These are phyloP conservation scores for Lepidothrix coronata DNA, from an alignment of 2,113 vertebrate species.

Conservation along the genomic window DNA sequence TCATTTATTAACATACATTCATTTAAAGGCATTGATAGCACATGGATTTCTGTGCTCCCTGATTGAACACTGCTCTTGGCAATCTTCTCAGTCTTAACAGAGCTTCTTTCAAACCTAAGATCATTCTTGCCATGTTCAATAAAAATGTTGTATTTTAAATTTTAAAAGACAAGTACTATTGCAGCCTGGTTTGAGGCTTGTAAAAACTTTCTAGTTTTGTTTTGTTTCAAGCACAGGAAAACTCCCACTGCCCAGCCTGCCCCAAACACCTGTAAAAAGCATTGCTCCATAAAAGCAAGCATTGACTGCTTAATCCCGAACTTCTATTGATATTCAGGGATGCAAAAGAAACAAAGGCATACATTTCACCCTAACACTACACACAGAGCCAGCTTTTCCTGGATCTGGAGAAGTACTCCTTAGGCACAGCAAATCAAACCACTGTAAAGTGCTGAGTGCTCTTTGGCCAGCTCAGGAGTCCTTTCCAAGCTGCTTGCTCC, in stretches of 20 bases:
- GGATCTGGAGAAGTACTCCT: background rate
- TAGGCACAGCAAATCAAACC: background rate
- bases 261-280: background rate
- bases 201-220: background rate
- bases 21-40: background rate
- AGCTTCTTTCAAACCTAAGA: background rate
- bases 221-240: background rate
- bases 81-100: background rate
- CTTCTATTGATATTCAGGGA: slow-evolving; percentile 18
- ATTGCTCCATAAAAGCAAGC: background rate
- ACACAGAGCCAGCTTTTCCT: background rate
- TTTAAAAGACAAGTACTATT: background rate
- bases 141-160: background rate
- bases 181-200: background rate
- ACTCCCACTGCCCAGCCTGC: background rate
- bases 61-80: background rate
- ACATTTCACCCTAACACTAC: background rate
- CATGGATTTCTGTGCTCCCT: background rate
- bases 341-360: background rate
- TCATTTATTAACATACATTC: background rate
- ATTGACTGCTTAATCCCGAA: background rate
- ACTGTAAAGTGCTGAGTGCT: background rate
- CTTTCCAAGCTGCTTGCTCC: background rate
- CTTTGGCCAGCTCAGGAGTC: background rate
- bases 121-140: background rate